Percentiles rank a stretch among this genome's conserved stretches.
Conservation (phyloP, 2,888 invertebrate species). For the Amblyjoppa fuscipennis region DNA sequence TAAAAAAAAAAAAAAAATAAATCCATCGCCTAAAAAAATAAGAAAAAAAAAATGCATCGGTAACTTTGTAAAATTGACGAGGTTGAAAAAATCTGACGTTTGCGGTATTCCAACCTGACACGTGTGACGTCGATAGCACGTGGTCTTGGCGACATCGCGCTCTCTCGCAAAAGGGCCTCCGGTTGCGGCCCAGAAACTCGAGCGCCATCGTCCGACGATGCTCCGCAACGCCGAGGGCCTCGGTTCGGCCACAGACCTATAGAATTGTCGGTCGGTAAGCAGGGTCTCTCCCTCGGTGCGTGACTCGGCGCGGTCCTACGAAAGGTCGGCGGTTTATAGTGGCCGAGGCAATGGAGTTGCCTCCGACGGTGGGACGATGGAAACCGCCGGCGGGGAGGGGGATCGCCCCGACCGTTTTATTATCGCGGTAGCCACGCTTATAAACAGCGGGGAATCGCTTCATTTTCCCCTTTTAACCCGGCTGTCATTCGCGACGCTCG, state of each 20-base stretch:
- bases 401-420: conserved; percentile 72
- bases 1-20: neutral
- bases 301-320: conserved; percentile 52
- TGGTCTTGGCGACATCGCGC: conserved; percentile 68
- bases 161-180: conserved; percentile 74
- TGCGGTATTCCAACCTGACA: conserved; percentile 72
- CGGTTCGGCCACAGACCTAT: conserved; percentile 36
- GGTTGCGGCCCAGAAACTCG: conserved; percentile 80
- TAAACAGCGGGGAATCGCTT: conserved; percentile 79
- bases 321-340: conserved; percentile 42
- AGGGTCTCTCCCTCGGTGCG: conserved; percentile 58
- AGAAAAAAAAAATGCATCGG: conserved; percentile 32
- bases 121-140: conserved; percentile 75
- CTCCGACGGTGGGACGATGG: conserved; percentile 38
- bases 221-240: conserved; percentile 45
- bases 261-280: conserved; percentile 76
- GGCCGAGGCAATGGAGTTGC: conserved; percentile 53
- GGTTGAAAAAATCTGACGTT: conserved; percentile 60
- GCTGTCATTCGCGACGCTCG: conserved; percentile 73
- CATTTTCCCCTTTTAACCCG: conserved; percentile 77
- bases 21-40: conserved; percentile 17
- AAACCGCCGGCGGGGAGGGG: conserved; percentile 29
- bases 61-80: conserved; percentile 38
- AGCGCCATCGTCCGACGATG: conserved; percentile 78
- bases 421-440: conserved; percentile 73